phyloP scores from a whole-genome alignment of 92 coral and sea anemone genomes.

The Phymanthus crucifer region DNA sequence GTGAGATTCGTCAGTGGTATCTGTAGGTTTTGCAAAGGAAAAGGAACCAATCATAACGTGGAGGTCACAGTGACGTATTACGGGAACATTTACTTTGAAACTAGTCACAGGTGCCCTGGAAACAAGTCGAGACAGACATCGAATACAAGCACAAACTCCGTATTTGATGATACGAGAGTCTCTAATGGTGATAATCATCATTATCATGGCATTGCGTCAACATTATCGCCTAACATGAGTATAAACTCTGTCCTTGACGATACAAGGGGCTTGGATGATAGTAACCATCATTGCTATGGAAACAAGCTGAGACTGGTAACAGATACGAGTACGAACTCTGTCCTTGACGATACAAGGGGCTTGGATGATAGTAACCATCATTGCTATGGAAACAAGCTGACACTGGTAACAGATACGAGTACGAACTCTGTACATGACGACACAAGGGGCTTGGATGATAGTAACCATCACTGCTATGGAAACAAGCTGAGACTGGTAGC shows the following conservation, averaged over 20 bases:
- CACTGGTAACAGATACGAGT: neutral
- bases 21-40: constrained; percentile 10
- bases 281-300: neutral
- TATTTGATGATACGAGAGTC: neutral
- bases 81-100: neutral
- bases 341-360: neutral
- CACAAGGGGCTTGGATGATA: neutral
- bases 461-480: neutral
- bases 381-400: neutral
- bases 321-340: neutral
- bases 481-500: neutral
- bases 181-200: neutral
- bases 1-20: constrained; percentile 9
- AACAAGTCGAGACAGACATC: neutral
- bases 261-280: neutral
- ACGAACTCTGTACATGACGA: neutral
- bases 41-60: neutral
- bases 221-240: neutral
- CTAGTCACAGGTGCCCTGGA: neutral
- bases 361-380: neutral
- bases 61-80: constrained; percentile 23
- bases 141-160: neutral
- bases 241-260: neutral
- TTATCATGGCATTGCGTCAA: neutral
- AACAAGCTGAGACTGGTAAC: neutral